Conservation (phyloP, 1,140 invertebrate species). For the Branchinecta lynchi region DNA sequence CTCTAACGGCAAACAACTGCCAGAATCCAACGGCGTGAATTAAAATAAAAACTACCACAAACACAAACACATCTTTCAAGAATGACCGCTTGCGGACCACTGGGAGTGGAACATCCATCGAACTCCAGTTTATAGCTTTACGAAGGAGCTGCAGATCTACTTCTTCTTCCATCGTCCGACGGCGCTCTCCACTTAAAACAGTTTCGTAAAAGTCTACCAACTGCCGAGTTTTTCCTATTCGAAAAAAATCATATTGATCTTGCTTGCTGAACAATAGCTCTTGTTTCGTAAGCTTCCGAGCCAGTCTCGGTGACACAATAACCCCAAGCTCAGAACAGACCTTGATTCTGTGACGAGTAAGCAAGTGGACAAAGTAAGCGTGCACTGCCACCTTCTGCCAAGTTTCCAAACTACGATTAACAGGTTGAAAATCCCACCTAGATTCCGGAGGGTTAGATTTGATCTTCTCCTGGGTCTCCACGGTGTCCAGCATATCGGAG, state of each 20-base stretch:
- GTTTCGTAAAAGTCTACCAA: slow-evolving; percentile 11
- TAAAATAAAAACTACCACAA: background rate
- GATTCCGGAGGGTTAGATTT: background rate
- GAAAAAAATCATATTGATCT: slow-evolving; percentile 11
- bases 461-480: background rate
- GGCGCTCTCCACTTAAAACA: slow-evolving; percentile 1
- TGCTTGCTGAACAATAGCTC: background rate
- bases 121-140: background rate
- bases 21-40: background rate
- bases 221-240: slow-evolving; percentile 8
- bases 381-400: slow-evolving; percentile 8
- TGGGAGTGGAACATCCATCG: background rate
- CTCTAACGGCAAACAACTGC: background rate
- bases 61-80: background rate
- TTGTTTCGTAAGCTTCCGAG: background rate
- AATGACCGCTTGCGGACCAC: background rate
- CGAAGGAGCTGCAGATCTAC: background rate
- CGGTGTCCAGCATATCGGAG: background rate
- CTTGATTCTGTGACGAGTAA: background rate
- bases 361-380: slow-evolving; percentile 3
- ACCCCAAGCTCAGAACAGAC: background rate
- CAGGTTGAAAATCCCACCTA: background rate
- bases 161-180: background rate
- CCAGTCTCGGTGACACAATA: background rate
- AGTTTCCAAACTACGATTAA: slow-evolving; percentile 9